Conservation (phyloP, 2,888 invertebrate species). For the Macrostomum cliftonense region DNA sequence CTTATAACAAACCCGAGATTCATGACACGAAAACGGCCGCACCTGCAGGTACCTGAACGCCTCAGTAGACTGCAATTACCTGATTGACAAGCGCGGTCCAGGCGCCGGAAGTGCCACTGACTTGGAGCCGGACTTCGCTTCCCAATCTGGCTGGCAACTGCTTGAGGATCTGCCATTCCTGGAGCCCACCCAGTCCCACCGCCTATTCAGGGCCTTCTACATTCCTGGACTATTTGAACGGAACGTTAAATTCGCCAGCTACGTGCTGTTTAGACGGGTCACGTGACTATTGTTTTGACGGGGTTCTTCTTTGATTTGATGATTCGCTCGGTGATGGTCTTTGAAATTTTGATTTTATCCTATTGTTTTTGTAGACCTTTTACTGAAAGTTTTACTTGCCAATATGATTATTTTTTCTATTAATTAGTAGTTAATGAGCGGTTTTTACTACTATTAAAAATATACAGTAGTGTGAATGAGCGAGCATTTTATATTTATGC, state of each 20-base stretch:
- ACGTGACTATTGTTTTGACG: neutral
- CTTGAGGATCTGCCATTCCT: neutral
- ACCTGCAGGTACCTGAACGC: constrained; percentile 44
- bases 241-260: constrained; percentile 24
- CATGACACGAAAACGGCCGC: too few species aligned
- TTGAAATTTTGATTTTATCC: too few species aligned
- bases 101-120: neutral
- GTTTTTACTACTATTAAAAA: too few species aligned
- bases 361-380: too few species aligned
- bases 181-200: constrained; percentile 44
- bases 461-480: too few species aligned
- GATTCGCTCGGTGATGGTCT: too few species aligned
- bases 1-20: too few species aligned
- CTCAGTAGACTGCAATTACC: neutral
- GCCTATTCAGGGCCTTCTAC: constrained; percentile 64
- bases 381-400: too few species aligned
- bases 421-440: too few species aligned
- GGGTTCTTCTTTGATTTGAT: too few species aligned
- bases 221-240: constrained; percentile 46
- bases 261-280: constrained; percentile 21
- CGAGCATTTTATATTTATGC: too few species aligned
- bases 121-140: neutral
- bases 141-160: neutral
- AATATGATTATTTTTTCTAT: too few species aligned
- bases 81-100: neutral